A percentile compares a stretch with the other conserved stretches of the same genome.
Conservation (phyloP, 2,888 invertebrate species). For the Helobdella robusta region DNA sequence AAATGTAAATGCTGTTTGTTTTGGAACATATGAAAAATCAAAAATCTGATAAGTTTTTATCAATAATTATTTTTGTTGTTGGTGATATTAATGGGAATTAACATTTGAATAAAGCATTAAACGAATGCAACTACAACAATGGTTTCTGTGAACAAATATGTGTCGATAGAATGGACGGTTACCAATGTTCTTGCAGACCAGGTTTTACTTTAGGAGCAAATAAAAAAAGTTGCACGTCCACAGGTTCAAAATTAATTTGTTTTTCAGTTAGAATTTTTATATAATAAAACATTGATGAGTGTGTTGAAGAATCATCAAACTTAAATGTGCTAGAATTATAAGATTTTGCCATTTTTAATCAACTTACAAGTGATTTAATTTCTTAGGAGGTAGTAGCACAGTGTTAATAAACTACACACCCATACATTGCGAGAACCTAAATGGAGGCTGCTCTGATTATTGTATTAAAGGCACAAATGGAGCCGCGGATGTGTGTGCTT, state of each 20-base stretch:
- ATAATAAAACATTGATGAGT: too few relatives aligned
- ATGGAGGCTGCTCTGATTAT: conserved; percentile 24
- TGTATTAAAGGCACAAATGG: conserved; percentile 6
- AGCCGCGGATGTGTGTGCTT: conserved; percentile 15
- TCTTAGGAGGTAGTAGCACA: too few relatives aligned
- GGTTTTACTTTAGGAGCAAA: conserved; percentile 26
- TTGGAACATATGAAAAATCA: neutral
- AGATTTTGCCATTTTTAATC: too few relatives aligned
- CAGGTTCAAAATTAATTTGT: conserved; percentile 5
- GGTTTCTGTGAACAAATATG: conserved; percentile 32
- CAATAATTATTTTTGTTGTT: neutral
- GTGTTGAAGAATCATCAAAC: too few relatives aligned
- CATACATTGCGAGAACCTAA: conserved; percentile 17
- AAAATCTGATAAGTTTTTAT: neutral
- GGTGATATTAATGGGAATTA: neutral
- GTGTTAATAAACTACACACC: too few relatives aligned
- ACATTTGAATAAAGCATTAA: conserved; percentile 22
- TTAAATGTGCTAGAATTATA: too few relatives aligned
- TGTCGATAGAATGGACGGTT: conserved; percentile 24
- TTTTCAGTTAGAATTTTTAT: neutral
- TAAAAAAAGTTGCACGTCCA: conserved; percentile 21
- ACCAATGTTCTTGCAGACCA: conserved; percentile 27
- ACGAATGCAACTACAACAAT: conserved; percentile 32
- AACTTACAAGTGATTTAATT: too few relatives aligned
- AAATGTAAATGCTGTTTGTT: neutral